Evolutionary conservation across 2,113 vertebrate genomes (phyloP).

Genomic region (Numenius arquata): DNA sequence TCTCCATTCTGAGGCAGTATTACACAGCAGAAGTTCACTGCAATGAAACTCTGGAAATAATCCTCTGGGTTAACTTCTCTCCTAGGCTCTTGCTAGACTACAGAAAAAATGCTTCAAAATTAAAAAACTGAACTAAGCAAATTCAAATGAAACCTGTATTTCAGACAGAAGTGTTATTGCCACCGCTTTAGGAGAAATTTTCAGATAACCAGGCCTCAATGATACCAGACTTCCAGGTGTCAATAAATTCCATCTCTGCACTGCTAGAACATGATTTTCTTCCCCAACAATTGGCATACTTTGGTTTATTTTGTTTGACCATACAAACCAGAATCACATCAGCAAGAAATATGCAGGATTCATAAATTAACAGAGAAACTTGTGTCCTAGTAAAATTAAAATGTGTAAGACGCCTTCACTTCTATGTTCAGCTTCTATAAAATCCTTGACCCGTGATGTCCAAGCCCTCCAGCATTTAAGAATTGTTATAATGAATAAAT

Average conservation of each 20-base stretch:
- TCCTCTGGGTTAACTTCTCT: background rate
- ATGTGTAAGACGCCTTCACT: background rate
- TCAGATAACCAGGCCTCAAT: background rate
- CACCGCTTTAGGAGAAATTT: background rate
- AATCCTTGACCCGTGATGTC: background rate
- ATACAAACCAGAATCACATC: background rate
- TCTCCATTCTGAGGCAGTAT: background rate
- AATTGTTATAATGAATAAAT: background rate
- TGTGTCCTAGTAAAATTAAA: background rate
- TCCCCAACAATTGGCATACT: background rate
- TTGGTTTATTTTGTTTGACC: background rate
- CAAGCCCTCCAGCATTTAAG: background rate
- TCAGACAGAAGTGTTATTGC: background rate
- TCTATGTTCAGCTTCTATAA: background rate
- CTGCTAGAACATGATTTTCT: background rate
- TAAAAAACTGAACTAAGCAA: background rate
- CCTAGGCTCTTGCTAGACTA: background rate
- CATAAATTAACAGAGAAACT: background rate
- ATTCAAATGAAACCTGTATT: background rate
- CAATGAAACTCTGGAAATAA: background rate
- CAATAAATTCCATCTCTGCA: background rate
- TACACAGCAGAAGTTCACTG: background rate
- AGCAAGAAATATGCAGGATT: background rate
- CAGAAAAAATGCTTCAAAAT: background rate
- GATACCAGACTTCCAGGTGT: background rate